Evolutionary conservation across 2,113 vertebrate genomes (phyloP).

Genomic region (Steatornis caripensis): DNA sequence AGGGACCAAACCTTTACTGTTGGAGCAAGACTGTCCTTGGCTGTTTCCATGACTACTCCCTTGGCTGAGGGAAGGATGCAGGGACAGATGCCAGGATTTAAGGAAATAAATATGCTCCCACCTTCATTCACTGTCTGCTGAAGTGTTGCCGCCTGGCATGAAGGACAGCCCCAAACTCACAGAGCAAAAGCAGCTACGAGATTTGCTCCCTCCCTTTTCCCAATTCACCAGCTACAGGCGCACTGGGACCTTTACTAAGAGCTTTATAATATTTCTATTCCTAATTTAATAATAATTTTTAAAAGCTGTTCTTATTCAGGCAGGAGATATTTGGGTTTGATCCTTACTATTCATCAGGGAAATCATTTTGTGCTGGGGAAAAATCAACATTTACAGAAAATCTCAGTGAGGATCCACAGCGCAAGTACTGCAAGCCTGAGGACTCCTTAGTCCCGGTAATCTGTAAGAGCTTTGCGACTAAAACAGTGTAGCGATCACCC

Average conservation of each 20-base stretch:
- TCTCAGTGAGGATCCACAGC: not conserved
- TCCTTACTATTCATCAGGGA: not conserved
- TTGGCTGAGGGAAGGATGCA: not conserved
- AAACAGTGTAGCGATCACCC: not conserved
- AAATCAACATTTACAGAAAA: not conserved
- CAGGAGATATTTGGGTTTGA: not conserved
- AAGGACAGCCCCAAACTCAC: not conserved
- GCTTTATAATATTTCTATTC: not conserved
- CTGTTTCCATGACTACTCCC: slow-evolving; percentile 63
- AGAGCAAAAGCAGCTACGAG: not conserved
- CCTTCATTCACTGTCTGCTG: slow-evolving; percentile 2
- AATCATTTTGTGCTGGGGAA: not conserved
- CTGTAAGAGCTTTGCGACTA: not conserved
- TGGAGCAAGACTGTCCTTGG: slow-evolving; percentile 32
- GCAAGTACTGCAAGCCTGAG: not conserved
- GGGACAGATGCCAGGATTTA: not conserved
- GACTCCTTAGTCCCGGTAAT: not conserved
- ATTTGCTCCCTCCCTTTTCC: not conserved
- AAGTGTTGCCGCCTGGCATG: not conserved
- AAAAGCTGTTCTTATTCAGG: not conserved
- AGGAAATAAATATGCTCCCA: slow-evolving; percentile 30
- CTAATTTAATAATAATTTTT: not conserved
- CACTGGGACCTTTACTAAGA: not conserved
- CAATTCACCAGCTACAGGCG: not conserved
- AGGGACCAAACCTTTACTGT: not conserved